Percentiles rank a stretch among this genome's conserved stretches.
Conservation (phyloP, 2,113 vertebrate genomes). For the Sinocyclocheilus rhinocerous region DNA sequence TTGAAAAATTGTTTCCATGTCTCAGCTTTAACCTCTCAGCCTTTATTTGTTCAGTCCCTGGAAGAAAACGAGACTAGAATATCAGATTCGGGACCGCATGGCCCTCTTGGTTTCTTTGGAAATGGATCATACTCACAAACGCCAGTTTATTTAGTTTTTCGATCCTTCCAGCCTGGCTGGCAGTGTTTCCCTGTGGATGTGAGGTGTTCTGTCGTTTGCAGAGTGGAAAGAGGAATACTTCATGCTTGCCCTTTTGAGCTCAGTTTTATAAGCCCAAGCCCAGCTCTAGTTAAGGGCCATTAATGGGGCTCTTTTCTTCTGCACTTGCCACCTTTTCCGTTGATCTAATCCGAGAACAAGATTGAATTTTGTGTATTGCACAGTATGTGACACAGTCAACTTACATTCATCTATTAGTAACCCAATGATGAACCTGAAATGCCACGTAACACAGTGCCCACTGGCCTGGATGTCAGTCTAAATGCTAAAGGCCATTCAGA, state of each 20-base stretch:
- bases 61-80: conserved; percentile 47
- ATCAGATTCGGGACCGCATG: conserved; percentile 24
- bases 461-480: neutral
- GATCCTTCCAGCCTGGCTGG: conserved; percentile 37
- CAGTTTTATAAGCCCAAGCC: conserved; percentile 46
- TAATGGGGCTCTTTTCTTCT: conserved; percentile 31
- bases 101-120: conserved; percentile 47
- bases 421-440: neutral
- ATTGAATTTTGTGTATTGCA: conserved; percentile 22
- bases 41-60: conserved; percentile 59
- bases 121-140: conserved; percentile 30
- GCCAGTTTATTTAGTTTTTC: conserved; percentile 54
- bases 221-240: conserved; percentile 49
- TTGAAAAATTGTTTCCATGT: conserved; percentile 64
- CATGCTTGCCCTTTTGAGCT: conserved; percentile 34
- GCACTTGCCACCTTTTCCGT: conserved; percentile 36
- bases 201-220: conserved; percentile 21
- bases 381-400: neutral
- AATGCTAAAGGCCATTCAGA: neutral
- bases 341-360: conserved; percentile 33
- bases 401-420: neutral
- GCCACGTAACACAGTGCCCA: neutral
- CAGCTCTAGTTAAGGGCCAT: conserved; percentile 29
- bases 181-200: conserved; percentile 6
- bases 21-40: conserved; percentile 56